Evolutionary conservation across 2,888 invertebrate genomes (phyloP).

Genomic region (Teinopalpus imperialis): DNA sequence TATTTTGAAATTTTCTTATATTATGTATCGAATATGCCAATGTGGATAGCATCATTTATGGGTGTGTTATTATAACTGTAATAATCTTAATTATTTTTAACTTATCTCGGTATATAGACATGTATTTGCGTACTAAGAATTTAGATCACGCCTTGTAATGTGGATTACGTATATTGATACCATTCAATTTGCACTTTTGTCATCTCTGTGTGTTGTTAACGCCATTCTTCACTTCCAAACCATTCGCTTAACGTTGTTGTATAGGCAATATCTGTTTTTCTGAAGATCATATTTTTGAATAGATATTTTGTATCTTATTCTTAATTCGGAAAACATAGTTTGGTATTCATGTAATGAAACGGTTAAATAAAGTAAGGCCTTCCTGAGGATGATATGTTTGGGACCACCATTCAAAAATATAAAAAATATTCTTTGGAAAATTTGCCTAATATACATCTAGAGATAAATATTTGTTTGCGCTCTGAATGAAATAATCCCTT

Average conservation of each 20-base stretch:
- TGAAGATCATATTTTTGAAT: no score
- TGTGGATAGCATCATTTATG: neutral
- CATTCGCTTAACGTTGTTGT: no score
- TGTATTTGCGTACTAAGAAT: neutral
- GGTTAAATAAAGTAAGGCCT: neutral
- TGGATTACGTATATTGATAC: constrained; percentile 24
- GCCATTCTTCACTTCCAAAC: neutral
- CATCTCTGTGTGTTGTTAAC: neutral
- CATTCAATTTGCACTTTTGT: constrained; percentile 1
- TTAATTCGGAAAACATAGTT: no score
- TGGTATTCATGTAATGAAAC: no score
- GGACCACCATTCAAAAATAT: constrained; percentile 16
- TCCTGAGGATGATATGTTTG: constrained; percentile 1
- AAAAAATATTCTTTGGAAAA: constrained; percentile 6
- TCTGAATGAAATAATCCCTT: neutral
- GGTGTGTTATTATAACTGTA: neutral
- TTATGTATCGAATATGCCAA: neutral
- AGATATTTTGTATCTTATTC: no score
- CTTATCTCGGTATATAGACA: neutral
- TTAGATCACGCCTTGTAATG: no score
- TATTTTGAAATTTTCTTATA: no score
- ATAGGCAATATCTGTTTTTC: no score
- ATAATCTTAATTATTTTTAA: neutral
- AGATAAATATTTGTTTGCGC: neutral
- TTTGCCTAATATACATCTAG: neutral